Evolutionary conservation across 1,140 invertebrate species (phyloP), one percentile per base, ranked within the genome.

Genomic region (Drosophila orena): DNA sequence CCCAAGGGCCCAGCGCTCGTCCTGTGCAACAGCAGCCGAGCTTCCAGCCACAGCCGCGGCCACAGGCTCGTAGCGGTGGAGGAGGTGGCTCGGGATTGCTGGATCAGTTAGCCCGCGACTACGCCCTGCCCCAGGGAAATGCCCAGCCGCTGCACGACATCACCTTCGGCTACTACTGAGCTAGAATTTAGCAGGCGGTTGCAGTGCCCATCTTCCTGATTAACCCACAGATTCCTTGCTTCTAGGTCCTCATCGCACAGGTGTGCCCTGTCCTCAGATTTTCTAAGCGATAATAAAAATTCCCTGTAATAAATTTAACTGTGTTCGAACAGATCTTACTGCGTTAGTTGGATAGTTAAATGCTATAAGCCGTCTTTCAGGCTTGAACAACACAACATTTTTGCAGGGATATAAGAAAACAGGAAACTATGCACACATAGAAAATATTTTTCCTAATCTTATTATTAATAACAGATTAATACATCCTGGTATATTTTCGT

Each of bases 31-130:
- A 86, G 49, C 79, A 81, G 64, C 84, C 90, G n/a, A 81, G 81
- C 27, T 93, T 90, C 74, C 91, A 93, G 49, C 86, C 83, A 7
- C 92, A 92, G 42, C 91, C 83, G 5, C 92, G 92, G 38, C 91
- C 17, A 70, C 93, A 79, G 90, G 92, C 77, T 59, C 90, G 93
- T 83, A 77, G 79, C 34, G 91, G 92, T 89, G 81, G 84, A 30
- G 92, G 93, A 85, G 77, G 81, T 34, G 91, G 92, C 27, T 94
- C 94, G 42, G 95, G 96, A n/a, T 94, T 97, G 85, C 93, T 97
- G 15, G 96, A 97, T 81, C 95, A 97, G 81, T 93, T 97, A n/a
- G 95, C 96, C 17, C 95, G 95, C 80, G 96, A 97, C 74, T 97
- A 96, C 81, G 95, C 96, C 12, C 91, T 97, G 17, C 96, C 96